Evolutionary conservation across 2,113 vertebrate genomes (phyloP).

Genomic region (Salvelinus namaycush): DNA sequence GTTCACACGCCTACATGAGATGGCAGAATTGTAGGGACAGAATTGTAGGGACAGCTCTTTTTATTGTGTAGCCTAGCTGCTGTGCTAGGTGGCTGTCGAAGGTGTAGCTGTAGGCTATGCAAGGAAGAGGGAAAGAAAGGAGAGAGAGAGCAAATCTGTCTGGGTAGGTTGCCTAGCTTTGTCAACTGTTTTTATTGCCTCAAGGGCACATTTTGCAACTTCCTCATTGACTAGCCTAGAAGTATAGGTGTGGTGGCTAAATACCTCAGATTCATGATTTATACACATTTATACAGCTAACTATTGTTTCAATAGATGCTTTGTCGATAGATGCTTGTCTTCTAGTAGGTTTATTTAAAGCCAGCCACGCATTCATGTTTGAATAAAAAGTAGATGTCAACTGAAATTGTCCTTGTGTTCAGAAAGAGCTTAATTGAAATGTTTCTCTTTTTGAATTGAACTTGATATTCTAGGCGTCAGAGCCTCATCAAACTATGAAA

Average conservation of each 20-base stretch:
- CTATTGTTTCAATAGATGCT: background rate
- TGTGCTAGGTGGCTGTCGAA: slow-evolving; percentile 66
- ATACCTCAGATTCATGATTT: slow-evolving; percentile 63
- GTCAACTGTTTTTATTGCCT: slow-evolving; percentile 45
- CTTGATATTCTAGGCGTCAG: background rate
- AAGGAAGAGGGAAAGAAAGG: slow-evolving; percentile 47
- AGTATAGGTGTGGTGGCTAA: slow-evolving; percentile 62
- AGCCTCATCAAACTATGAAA: background rate
- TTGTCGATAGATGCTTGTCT: background rate
- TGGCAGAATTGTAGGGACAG: slow-evolving; percentile 27
- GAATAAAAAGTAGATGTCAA: background rate
- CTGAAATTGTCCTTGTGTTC: background rate
- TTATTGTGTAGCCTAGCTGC: slow-evolving; percentile 40
- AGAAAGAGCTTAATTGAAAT: background rate
- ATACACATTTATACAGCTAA: slow-evolving; percentile 32
- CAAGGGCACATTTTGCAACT: slow-evolving; percentile 65
- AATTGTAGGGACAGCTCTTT: slow-evolving; percentile 22
- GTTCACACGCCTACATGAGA: slow-evolving; percentile 32
- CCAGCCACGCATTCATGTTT: background rate
- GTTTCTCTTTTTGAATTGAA: background rate
- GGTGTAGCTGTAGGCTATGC: slow-evolving; percentile 66
- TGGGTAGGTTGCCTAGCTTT: slow-evolving; percentile 51
- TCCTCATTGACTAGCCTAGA: slow-evolving; percentile 50
- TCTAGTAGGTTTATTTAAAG: background rate
- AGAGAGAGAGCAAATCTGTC: slow-evolving; percentile 59